A percentile compares a stretch with the other conserved stretches of the same genome.
Conservation (phyloP, 2,797 vertebrate species). For the Sphenopsis melanotis region DNA sequence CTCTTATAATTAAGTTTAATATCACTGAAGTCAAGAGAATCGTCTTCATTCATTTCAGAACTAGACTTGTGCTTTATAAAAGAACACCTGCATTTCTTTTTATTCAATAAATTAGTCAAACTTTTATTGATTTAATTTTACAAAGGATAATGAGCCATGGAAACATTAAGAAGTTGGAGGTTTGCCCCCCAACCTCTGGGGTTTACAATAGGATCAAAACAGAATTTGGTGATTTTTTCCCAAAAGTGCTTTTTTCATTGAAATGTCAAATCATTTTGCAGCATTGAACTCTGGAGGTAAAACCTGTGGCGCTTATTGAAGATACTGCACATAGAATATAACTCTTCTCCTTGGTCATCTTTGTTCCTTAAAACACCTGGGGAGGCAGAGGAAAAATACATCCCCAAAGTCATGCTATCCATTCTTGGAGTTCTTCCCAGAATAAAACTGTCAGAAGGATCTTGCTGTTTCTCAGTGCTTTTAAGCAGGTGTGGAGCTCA, state of each 20-base stretch:
- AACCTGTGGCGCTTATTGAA: not conserved
- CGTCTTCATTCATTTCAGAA: not conserved
- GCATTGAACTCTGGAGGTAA: not conserved
- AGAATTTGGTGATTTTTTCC: not conserved
- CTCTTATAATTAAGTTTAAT: not conserved
- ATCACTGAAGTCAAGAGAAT: not conserved
- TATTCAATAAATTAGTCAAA: not conserved
- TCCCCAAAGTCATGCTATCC: not conserved
- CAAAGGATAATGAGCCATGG: not conserved
- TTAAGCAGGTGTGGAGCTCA: not conserved
- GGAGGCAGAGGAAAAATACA: not conserved
- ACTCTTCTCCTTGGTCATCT: not conserved
- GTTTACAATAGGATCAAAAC: not conserved
- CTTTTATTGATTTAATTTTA: not conserved
- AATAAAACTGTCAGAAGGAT: not conserved
- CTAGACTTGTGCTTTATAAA: not conserved
- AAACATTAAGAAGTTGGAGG: not conserved
- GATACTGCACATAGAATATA: not conserved
- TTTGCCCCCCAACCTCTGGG: not conserved
- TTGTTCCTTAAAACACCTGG: not conserved
- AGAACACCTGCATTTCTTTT: not conserved
- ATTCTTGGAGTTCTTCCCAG: slow-evolving; percentile 29
- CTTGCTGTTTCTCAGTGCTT: not conserved
- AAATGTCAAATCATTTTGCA: not conserved
- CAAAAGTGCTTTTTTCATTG: not conserved